A percentile compares a stretch with the other conserved stretches of the same genome.
phyloP scores from a whole-genome alignment of 1,140 invertebrate species.

The Antheraea mylitta region DNA sequence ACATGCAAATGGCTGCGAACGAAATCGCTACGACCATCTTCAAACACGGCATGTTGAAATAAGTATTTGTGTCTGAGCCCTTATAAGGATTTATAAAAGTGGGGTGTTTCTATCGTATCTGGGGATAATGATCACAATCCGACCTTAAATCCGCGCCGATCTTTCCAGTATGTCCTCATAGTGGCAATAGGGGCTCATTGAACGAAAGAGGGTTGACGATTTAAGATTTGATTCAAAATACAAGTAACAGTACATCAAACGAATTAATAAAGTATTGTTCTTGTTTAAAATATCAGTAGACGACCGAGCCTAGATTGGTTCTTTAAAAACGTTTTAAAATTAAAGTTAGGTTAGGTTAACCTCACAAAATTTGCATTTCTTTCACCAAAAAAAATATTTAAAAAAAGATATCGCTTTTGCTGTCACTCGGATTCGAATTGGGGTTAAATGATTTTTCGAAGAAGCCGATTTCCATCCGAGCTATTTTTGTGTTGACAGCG shows the following conservation, averaged over 20 bases:
- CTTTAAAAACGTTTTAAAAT: no score
- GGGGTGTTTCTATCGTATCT: constrained; percentile 42
- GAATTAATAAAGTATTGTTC: not conserved
- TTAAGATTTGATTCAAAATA: not conserved
- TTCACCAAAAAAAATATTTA: no score
- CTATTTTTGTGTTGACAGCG: no score
- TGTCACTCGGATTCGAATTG: no score
- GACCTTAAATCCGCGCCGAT: constrained; percentile 38
- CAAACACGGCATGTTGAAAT: constrained; percentile 37
- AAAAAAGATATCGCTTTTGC: no score
- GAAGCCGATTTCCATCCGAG: no score
- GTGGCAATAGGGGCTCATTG: constrained; percentile 12
- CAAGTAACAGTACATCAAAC: not conserved
- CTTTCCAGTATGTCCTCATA: constrained; percentile 28
- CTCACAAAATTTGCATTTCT: no score
- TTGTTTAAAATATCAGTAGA: not conserved
- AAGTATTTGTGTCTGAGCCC: constrained; percentile 40
- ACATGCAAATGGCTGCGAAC: constrained; percentile 35
- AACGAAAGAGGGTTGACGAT: constrained; percentile 4
- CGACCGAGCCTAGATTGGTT: no score
- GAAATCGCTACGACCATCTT: constrained; percentile 33
- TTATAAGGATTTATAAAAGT: constrained; percentile 43
- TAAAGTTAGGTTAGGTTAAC: no score
- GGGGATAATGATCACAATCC: constrained; percentile 55
- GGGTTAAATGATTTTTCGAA: no score